Percentiles rank a stretch among this genome's conserved stretches.
Evolutionary conservation across 2,113 vertebrate genomes (phyloP).

Genomic region (Pterocles burchelli): DNA sequence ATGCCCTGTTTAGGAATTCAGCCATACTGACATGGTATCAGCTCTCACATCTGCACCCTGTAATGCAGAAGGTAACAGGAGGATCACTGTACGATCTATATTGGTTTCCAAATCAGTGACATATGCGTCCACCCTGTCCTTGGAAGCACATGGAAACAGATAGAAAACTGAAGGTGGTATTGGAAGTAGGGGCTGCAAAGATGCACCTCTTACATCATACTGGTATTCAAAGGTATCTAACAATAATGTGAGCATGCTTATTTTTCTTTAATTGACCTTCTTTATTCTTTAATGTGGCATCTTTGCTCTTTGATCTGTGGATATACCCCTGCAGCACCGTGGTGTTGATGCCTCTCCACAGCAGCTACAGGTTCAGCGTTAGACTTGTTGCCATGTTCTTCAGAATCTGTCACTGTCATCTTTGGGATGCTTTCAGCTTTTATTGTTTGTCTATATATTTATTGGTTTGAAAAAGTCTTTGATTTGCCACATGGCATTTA

Average conservation of each 20-base stretch:
- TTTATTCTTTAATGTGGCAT: background rate
- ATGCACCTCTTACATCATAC: background rate
- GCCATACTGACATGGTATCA: background rate
- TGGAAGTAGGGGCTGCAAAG: background rate
- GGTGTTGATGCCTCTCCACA: background rate
- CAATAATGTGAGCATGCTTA: background rate
- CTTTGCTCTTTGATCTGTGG: background rate
- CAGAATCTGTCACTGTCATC: background rate
- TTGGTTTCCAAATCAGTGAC: background rate
- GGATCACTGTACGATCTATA: background rate
- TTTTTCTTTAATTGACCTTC: background rate
- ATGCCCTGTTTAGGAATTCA: background rate
- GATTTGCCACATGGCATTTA: background rate
- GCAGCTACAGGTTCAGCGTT: background rate
- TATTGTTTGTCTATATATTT: background rate
- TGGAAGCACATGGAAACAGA: background rate
- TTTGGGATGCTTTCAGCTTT: background rate
- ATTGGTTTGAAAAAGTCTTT: background rate
- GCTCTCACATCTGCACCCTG: background rate
- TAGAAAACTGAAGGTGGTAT: background rate
- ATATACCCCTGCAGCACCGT: background rate
- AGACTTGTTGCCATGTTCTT: background rate
- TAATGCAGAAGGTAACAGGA: background rate
- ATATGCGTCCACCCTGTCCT: accelerated
- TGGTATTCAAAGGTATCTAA: background rate